Base-by-base conservation (phyloP, 2,113 vertebrate genomes). In the Ctenodactylus gundi region DNA sequence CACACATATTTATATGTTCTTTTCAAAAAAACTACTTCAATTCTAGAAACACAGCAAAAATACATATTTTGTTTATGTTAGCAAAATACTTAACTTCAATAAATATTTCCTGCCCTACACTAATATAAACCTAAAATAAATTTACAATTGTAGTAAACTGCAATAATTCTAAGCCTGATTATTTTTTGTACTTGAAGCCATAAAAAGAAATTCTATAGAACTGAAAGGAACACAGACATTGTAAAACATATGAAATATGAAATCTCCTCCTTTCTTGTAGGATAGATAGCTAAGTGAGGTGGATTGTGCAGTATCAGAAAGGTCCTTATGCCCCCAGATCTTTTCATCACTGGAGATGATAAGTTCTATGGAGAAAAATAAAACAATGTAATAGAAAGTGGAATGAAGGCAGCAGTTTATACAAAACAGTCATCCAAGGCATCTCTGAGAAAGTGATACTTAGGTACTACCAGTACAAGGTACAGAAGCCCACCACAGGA, bases 111-210 rank as follows among this genome's bases (percentile, higher is more conserved):
- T 89, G 9, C 25, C 65, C 31, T 85, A 76, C 11, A 65, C 81
- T 81, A 85, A 85, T 49, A 81, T 44, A 84, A 91, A 96, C 65
- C 20, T 81, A 85, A 91, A 93, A 60, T 88, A 82, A 62, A 60
- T 65, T 73, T 90, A 75, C 0, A 91, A 41, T 65, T 88, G 39
- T 34, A 53, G 9, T 13, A 41, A 1, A 36, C 55, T 53, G 18
- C 58, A 76, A 55, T 58, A 70, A 60, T 72, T 81, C 51, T 93
- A 84, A 86, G 12, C 62, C 93, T 94, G 41, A 91, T 85, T 93
- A 23, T 64, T 76, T 85, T 44, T 64, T 29, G 17, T 58, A 39
- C 55, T 73, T 76, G 25, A 93, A 18, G 31, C 3, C 18, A 88
- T 72, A 65, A 87, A 81, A 55, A 81, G 6, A 20, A 81, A 53